These are phyloP conservation scores for Belgica antarctica DNA, from an alignment of 2,888 invertebrate genomes.

Conservation along the genomic window DNA sequence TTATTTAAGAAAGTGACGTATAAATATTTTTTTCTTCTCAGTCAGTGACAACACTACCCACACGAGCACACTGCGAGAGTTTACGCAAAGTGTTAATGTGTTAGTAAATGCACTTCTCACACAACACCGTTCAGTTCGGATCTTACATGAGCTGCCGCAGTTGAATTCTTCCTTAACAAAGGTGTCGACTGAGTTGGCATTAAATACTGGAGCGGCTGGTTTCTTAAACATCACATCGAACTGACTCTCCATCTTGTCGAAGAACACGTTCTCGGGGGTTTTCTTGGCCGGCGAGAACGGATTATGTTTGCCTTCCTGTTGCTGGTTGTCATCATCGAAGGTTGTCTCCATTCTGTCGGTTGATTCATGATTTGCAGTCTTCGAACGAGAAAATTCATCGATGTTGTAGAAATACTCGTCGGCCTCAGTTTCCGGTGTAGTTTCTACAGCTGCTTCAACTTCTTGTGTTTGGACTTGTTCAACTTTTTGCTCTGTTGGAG, in stretches of 20 bases:
- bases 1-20: slow-evolving; percentile 29
- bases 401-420: too few species aligned
- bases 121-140: neutral
- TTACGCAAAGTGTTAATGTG: neutral
- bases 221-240: slow-evolving; percentile 19
- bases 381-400: neutral
- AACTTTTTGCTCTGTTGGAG: neutral
- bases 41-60: slow-evolving; percentile 14
- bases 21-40: neutral
- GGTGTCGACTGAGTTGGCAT: neutral
- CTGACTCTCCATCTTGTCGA: slow-evolving; percentile 3
- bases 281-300: neutral
- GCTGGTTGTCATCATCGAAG: neutral
- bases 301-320: neutral
- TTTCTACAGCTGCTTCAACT: neutral
- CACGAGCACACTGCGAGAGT: neutral
- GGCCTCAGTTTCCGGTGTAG: neutral
- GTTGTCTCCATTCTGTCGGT: neutral
- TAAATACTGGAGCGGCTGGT: neutral
- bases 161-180: neutral
- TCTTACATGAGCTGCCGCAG: slow-evolving; percentile 1
- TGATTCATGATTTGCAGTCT: neutral
- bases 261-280: neutral
- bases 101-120: slow-evolving; percentile 18
- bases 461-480: neutral